A percentile compares a stretch with the other conserved stretches of the same genome.
phyloP scores from a whole-genome alignment of 2,797 vertebrate genomes.

The Danio albolineatus region DNA sequence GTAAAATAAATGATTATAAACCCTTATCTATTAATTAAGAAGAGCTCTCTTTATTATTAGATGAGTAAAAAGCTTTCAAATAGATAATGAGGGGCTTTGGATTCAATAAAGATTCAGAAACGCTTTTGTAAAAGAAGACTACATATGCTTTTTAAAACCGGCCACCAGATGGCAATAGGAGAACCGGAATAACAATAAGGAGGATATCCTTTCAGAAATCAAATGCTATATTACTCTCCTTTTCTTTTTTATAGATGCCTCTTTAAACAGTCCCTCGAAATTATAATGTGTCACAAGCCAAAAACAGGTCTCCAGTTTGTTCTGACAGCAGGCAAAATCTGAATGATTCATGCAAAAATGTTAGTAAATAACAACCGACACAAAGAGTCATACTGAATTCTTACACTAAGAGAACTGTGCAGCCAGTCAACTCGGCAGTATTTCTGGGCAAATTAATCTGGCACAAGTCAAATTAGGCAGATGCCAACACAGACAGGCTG shows the following conservation, averaged over 20 bases:
- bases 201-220: background rate
- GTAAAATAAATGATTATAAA: no score
- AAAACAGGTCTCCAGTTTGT: background rate
- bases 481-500: background rate
- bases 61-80: no score
- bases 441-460: background rate
- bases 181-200: constrained; percentile 17
- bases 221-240: no score
- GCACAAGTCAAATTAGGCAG: constrained; percentile 7
- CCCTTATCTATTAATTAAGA: no score
- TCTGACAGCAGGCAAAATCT: background rate
- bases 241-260: background rate
- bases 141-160: background rate
- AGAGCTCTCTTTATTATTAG: no score
- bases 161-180: constrained; percentile 41
- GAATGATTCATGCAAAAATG: background rate
- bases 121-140: background rate
- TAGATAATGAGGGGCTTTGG: no score
- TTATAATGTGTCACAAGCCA: background rate
- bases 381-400: no score
- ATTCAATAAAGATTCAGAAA: no score
- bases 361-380: background rate
- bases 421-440: background rate
- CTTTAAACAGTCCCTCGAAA: background rate
- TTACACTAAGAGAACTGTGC: background rate